Evolutionary conservation across 2,888 invertebrate species (phyloP).

Genomic region (Sphinx pinastri): DNA sequence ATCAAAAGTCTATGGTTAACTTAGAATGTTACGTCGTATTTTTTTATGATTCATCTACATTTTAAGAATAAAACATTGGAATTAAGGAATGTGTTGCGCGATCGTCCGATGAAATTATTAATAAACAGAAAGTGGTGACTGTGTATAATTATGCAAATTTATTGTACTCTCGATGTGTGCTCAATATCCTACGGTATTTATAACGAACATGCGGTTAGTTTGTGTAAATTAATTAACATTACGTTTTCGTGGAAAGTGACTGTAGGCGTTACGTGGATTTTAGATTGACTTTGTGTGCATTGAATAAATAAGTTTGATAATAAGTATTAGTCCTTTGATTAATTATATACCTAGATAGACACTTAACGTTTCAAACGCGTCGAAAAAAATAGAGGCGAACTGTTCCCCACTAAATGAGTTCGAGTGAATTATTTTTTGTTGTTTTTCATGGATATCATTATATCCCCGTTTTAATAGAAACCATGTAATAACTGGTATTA

Average conservation of each 20-base stretch:
- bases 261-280: not conserved
- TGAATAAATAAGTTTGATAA: no score
- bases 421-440: no score
- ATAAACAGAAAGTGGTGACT: slow-evolving; percentile 17
- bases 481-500: no score
- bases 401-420: no score
- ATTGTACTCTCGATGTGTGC: slow-evolving; percentile 7
- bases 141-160: slow-evolving; percentile 20
- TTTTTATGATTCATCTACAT: not conserved
- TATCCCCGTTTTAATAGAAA: no score
- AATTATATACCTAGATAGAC: no score
- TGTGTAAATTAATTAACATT: slow-evolving; percentile 5
- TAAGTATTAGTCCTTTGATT: no score
- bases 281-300: no score
- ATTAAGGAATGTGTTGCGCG: slow-evolving; percentile 14
- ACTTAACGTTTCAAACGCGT: no score
- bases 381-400: no score
- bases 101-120: slow-evolving; percentile 3
- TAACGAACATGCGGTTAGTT: not conserved
- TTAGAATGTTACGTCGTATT: not conserved
- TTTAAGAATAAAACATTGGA: not conserved
- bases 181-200: not conserved
- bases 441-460: no score
- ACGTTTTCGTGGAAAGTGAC: slow-evolving; percentile 2
- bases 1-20: no score